Conservation (phyloP, 2,113 vertebrate species). For the Ancistrus triradiatus region DNA sequence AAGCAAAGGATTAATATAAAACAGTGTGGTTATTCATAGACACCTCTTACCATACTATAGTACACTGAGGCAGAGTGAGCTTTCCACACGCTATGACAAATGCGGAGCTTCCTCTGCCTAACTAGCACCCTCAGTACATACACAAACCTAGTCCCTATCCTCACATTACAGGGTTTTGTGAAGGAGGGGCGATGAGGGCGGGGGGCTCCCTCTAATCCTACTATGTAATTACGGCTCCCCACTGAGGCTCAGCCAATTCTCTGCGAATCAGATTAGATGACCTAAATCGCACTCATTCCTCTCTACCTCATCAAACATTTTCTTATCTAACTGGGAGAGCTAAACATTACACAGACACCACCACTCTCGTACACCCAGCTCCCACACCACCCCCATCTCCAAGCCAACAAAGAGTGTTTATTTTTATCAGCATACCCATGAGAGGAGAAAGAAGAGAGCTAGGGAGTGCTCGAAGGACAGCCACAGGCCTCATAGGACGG, state of each 20-base stretch:
- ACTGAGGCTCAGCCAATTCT: conserved; percentile 67
- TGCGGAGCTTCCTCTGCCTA: conserved; percentile 13
- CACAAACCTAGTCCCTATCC: conserved; percentile 1
- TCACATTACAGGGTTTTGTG: conserved; percentile 20
- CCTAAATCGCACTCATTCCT: conserved; percentile 70
- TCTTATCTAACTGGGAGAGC: conserved; percentile 76
- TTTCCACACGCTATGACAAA: neutral
- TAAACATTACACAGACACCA: conserved; percentile 63
- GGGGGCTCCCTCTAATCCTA: conserved; percentile 71
- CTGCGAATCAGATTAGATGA: conserved; percentile 78
- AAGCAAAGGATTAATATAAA: conserved; percentile 33
- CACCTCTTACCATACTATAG: too few relatives aligned
- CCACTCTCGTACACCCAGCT: conserved; percentile 46
- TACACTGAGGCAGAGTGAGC: neutral
- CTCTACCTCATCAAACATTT: conserved; percentile 74
- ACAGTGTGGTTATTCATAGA: neutral
- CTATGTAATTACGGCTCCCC: conserved; percentile 79
- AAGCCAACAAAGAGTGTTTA: conserved; percentile 61
- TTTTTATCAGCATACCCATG: conserved; percentile 61
- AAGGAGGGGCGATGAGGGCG: conserved; percentile 11
- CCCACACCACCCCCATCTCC: neutral
- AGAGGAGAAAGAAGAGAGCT: conserved; percentile 40
- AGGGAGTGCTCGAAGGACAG: conserved; percentile 52
- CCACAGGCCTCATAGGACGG: conserved; percentile 31
- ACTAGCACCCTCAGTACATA: neutral